Conservation (phyloP, 2,888 invertebrate genomes). For the Sabatieria punctata region DNA sequence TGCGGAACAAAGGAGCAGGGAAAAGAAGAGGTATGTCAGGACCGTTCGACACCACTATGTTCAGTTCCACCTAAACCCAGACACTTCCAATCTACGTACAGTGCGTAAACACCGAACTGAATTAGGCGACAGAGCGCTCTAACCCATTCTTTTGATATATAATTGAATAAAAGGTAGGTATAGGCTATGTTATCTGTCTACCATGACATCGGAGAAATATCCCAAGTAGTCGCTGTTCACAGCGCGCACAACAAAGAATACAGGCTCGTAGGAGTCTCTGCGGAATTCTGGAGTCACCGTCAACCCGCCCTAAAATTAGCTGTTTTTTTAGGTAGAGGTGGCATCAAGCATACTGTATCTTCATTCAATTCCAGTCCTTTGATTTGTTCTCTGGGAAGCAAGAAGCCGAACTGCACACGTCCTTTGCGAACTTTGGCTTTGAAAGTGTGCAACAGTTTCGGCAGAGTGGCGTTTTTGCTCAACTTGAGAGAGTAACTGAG, state of each 20-base stretch:
- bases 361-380: background rate
- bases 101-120: too few species aligned
- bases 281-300: background rate
- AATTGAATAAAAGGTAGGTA: too few species aligned
- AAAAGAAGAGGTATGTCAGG: slow-evolving; percentile 12
- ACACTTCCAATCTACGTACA: too few species aligned
- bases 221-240: slow-evolving; percentile 15
- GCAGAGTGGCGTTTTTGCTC: background rate
- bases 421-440: background rate
- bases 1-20: slow-evolving; percentile 19
- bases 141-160: too few species aligned
- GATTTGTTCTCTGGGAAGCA: background rate
- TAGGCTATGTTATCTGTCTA: too few species aligned
- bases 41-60: background rate
- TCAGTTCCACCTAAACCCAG: background rate
- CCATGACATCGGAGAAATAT: slow-evolving; percentile 25
- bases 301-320: background rate
- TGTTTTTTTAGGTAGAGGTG: too few species aligned
- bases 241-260: slow-evolving; percentile 24
- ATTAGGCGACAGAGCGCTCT: too few species aligned
- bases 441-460: background rate
- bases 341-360: background rate
- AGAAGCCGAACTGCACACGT: background rate
- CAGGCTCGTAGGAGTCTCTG: slow-evolving; percentile 4
- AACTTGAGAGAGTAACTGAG: background rate